Conservation (phyloP, 2,888 invertebrate genomes). For the Temnothorax unifasciatus region DNA sequence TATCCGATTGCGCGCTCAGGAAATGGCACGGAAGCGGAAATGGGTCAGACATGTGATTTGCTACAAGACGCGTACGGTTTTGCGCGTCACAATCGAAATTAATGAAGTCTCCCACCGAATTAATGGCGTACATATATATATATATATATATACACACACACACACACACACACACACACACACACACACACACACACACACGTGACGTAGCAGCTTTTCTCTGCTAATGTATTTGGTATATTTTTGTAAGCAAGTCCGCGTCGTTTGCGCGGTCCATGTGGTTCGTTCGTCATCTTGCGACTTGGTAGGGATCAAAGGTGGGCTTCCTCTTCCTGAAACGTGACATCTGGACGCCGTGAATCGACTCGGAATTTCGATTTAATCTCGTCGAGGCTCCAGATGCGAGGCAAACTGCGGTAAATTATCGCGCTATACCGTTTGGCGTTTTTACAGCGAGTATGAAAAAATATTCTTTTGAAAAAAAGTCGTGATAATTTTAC, state of each 20-base stretch:
- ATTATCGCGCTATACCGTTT: constrained; percentile 28
- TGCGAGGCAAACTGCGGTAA: constrained; percentile 27
- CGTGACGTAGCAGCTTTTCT: neutral
- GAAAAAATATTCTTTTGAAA: neutral
- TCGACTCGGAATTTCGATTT: constrained; percentile 49
- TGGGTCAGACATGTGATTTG: constrained; percentile 76
- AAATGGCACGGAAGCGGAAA: constrained; percentile 72
- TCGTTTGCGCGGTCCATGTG: constrained; percentile 7
- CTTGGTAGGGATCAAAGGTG: constrained; percentile 53
- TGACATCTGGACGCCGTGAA: constrained; percentile 55
- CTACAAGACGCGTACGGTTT: neutral
- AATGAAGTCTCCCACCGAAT: neutral
- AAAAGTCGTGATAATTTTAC: neutral
- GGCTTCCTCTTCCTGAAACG: constrained; percentile 48
- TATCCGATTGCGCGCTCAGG: constrained; percentile 78
- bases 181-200: no score
- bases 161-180: no score
- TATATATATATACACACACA: neutral
- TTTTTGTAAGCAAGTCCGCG: constrained; percentile 14
- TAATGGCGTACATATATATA: neutral
- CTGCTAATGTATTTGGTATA: neutral
- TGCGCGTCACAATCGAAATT: neutral
- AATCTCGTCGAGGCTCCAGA: constrained; percentile 47
- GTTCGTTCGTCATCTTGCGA: constrained; percentile 41
- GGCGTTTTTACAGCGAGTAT: neutral